Evolutionary conservation across 2,797 vertebrate species (phyloP).

Genomic region (Xenops minutus): DNA sequence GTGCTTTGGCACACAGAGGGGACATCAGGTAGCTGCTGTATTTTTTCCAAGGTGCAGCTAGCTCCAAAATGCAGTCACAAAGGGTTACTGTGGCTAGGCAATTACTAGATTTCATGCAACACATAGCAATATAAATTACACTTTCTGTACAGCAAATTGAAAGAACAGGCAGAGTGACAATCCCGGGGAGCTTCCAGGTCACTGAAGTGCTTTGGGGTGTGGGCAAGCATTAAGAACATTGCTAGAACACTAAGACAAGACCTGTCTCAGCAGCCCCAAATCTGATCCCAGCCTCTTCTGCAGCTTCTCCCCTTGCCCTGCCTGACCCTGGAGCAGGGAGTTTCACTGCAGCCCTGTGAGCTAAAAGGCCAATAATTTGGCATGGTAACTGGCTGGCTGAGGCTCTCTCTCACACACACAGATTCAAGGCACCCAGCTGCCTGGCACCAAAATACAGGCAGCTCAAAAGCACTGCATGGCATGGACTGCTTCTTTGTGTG

Average conservation of each 20-base stretch:
- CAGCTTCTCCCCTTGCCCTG: not conserved
- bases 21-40: not conserved
- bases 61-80: not conserved
- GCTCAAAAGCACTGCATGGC: not conserved
- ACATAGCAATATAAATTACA: not conserved
- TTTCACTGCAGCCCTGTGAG: not conserved
- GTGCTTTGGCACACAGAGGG: not conserved
- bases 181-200: not conserved
- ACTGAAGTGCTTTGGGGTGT: not conserved
- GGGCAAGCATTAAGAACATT: rapidly evolving
- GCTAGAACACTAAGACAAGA: not conserved
- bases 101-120: not conserved
- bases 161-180: not conserved
- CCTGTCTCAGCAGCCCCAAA: not conserved
- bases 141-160: not conserved
- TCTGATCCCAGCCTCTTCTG: not conserved
- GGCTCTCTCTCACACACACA: not conserved
- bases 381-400: not conserved
- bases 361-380: not conserved
- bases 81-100: not conserved
- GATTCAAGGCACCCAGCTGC: not conserved
- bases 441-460: not conserved
- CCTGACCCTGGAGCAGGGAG: not conserved
- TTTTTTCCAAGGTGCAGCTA: not conserved
- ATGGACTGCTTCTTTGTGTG: not conserved